Percentiles rank a stretch among this genome's conserved stretches.
phyloP scores from a whole-genome alignment of 2,888 invertebrate genomes.

The Saturnia japonica region DNA sequence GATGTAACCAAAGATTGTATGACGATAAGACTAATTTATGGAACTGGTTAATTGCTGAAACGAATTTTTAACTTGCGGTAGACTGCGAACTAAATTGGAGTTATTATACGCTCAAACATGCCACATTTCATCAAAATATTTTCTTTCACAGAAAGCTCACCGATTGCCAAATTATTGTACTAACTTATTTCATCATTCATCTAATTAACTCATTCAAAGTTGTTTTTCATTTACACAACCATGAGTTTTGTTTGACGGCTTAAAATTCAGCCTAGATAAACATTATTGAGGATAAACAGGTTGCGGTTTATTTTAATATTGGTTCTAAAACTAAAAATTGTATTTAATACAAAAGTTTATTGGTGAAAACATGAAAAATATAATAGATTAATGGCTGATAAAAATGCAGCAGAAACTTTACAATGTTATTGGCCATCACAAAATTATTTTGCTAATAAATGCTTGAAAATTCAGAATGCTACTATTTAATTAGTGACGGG shows the following conservation, averaged over 20 bases:
- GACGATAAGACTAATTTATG: no score
- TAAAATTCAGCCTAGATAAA: conserved; percentile 44
- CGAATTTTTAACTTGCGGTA: no score
- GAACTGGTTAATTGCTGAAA: no score
- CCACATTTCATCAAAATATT: not conserved
- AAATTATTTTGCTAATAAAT: conserved; percentile 80
- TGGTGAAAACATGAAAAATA: conserved; percentile 83
- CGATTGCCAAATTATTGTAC: not conserved
- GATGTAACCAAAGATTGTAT: no score
- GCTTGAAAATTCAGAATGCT: conserved; percentile 79
- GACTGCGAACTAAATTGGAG: not conserved
- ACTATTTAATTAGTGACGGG: conserved; percentile 67
- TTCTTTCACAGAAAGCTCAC: not conserved
- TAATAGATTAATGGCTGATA: conserved; percentile 82
- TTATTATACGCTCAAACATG: not conserved
- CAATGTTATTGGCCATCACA: conserved; percentile 79
- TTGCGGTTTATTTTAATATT: conserved; percentile 78
- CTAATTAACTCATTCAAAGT: not conserved
- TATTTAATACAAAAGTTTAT: conserved; percentile 83
- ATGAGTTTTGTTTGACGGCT: not conserved
- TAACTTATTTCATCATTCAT: not conserved
- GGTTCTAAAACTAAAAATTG: conserved; percentile 82
- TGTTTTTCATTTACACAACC: not conserved
- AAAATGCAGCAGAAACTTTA: conserved; percentile 81
- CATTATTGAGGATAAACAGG: conserved; percentile 75